These are phyloP conservation scores for Pteria penguin DNA, from an alignment of 2,888 invertebrate genomes.

Conservation along the genomic window DNA sequence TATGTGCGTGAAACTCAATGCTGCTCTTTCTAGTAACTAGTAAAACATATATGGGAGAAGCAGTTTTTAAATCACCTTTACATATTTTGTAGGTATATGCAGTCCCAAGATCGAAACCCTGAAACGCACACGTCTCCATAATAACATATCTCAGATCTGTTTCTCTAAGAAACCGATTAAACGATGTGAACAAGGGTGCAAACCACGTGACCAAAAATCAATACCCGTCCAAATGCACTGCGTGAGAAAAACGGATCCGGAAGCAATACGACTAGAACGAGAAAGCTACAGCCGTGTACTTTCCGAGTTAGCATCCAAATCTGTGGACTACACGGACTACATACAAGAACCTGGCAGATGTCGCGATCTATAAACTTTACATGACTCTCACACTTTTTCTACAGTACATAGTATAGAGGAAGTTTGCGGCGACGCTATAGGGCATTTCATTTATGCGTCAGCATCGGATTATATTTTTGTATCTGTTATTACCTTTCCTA, in stretches of 20 bases:
- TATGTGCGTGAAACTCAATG: too few relatives aligned
- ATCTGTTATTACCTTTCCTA: too few relatives aligned
- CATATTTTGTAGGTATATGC: constrained; percentile 6
- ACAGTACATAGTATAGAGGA: too few relatives aligned
- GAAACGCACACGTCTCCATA: neutral
- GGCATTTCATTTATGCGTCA: too few relatives aligned
- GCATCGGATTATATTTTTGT: too few relatives aligned
- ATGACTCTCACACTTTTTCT: too few relatives aligned
- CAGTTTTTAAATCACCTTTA: too few relatives aligned
- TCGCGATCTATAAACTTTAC: constrained; percentile 2
- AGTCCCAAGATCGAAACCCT: neutral
- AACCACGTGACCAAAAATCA: constrained; percentile 26
- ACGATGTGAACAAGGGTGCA: constrained; percentile 44
- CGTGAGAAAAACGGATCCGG: constrained; percentile 16
- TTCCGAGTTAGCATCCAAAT: constrained; percentile 23
- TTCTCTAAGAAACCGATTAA: constrained; percentile 52
- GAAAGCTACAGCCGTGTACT: constrained; percentile 33
- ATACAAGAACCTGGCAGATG: constrained; percentile 34
- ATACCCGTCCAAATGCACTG: constrained; percentile 45
- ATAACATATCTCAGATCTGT: constrained; percentile 35
- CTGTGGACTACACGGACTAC: constrained; percentile 14
- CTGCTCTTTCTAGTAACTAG: too few relatives aligned
- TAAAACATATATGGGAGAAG: too few relatives aligned
- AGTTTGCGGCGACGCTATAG: too few relatives aligned
- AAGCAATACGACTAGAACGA: constrained; percentile 13